Percentiles rank a stretch among this genome's conserved stretches.
Conservation (phyloP, 2,113 vertebrate species). For the Heptranchias perlo region DNA sequence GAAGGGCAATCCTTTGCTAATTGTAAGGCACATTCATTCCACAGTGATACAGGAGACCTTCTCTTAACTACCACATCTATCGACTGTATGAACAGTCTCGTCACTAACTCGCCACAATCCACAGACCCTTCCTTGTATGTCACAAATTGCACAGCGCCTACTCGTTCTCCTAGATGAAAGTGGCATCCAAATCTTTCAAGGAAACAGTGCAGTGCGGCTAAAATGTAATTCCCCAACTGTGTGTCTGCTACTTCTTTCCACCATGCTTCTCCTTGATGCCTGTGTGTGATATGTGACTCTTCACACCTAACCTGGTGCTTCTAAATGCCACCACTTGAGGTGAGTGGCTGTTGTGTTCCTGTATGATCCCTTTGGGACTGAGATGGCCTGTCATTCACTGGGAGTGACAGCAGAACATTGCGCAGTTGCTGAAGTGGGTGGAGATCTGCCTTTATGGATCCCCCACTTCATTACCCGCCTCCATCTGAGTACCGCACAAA, state of each 20-base stretch:
- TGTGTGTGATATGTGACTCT: background rate
- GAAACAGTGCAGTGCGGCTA: background rate
- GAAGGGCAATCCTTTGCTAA: background rate
- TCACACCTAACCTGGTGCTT: background rate
- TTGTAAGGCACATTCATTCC: background rate
- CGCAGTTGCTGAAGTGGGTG: background rate
- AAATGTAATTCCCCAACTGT: background rate
- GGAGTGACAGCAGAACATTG: background rate
- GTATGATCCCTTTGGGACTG: background rate
- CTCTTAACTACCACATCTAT: background rate
- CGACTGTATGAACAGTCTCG: background rate
- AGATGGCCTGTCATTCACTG: background rate
- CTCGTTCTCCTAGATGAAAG: background rate
- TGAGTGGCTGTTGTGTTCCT: background rate
- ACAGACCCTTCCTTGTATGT: background rate
- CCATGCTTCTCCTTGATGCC: background rate
- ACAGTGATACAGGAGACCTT: background rate
- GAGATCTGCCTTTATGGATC: background rate
- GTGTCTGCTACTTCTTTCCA: background rate
- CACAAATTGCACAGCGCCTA: background rate
- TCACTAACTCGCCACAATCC: background rate
- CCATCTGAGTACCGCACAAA: background rate
- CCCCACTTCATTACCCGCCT: background rate
- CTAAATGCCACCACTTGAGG: background rate
- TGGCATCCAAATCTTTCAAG: background rate